phyloP scores from a whole-genome alignment of 2,888 invertebrate genomes.

The Cheilosia grossa region DNA sequence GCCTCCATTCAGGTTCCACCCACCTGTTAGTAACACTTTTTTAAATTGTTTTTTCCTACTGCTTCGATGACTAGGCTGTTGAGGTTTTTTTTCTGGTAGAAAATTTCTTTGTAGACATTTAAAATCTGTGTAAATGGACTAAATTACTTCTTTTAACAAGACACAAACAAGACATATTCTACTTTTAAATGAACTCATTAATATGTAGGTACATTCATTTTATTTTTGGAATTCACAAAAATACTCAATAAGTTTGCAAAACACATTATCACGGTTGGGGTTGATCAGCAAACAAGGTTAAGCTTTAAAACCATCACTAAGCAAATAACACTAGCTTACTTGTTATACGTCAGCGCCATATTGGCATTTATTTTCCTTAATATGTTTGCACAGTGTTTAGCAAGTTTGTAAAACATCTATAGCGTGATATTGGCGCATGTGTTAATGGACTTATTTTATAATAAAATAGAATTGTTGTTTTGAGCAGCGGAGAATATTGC shows the following conservation, averaged over 20 bases:
- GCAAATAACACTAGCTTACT: slow-evolving; percentile 27
- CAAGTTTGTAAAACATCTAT: slow-evolving; percentile 30
- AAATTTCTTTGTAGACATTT: no score
- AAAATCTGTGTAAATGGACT: no score
- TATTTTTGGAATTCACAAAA: background rate
- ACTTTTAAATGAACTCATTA: background rate
- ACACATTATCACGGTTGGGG: slow-evolving; percentile 38
- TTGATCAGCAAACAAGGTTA: slow-evolving; percentile 45
- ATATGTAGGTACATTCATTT: background rate
- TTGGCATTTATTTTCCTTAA: background rate
- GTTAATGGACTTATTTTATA: slow-evolving; percentile 14
- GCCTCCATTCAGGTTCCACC: no score
- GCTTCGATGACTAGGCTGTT: no score
- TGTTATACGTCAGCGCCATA: background rate
- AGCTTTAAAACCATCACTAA: slow-evolving; percentile 34
- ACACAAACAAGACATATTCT: no score
- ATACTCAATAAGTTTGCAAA: slow-evolving; percentile 27
- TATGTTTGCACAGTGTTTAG: slow-evolving; percentile 51
- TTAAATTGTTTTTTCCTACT: no score
- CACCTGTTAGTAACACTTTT: no score
- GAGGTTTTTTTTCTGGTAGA: no score
- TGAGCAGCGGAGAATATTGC: background rate
- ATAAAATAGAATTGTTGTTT: background rate
- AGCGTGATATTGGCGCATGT: slow-evolving; percentile 37
- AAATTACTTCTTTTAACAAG: no score